Evolutionary conservation across 2,888 invertebrate genomes (phyloP).

Genomic region (Diaphora mendica): DNA sequence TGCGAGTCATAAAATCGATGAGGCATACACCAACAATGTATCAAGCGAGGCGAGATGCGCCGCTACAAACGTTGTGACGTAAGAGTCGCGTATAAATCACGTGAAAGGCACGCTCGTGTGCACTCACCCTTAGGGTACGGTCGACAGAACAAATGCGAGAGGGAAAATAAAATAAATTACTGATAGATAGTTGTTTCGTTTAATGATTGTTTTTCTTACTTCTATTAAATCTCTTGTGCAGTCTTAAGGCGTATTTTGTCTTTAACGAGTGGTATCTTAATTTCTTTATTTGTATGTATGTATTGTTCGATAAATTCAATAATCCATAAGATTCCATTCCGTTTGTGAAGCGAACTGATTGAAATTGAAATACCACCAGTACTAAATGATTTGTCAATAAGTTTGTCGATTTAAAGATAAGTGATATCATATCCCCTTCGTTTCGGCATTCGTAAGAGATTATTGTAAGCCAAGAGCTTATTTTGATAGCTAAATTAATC

Average conservation of each 20-base stretch:
- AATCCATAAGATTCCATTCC: neutral
- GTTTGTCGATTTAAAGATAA: neutral
- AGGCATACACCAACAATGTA: constrained; percentile 64
- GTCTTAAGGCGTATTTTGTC: neutral
- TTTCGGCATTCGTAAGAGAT: neutral
- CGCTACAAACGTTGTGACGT: constrained; percentile 70
- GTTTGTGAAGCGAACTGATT: neutral
- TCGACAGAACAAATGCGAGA: constrained; percentile 47
- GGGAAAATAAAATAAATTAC: constrained; percentile 27
- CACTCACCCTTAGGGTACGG: constrained; percentile 59
- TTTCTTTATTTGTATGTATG: neutral
- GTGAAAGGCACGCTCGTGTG: constrained; percentile 71
- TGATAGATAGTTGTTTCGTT: constrained; percentile 17
- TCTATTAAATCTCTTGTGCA: neutral
- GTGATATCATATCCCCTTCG: neutral
- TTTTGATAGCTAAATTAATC: no score
- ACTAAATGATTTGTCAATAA: neutral
- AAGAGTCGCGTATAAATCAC: constrained; percentile 74
- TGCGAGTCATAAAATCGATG: constrained; percentile 77
- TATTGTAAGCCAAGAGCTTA: no score
- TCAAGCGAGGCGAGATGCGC: constrained; percentile 66
- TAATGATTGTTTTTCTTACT: constrained; percentile 10
- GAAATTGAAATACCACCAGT: neutral
- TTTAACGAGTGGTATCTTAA: neutral
- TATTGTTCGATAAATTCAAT: neutral